Evolutionary conservation across 64 coral and sea anemone species (phyloP).

Genomic region (Porites lutea): DNA sequence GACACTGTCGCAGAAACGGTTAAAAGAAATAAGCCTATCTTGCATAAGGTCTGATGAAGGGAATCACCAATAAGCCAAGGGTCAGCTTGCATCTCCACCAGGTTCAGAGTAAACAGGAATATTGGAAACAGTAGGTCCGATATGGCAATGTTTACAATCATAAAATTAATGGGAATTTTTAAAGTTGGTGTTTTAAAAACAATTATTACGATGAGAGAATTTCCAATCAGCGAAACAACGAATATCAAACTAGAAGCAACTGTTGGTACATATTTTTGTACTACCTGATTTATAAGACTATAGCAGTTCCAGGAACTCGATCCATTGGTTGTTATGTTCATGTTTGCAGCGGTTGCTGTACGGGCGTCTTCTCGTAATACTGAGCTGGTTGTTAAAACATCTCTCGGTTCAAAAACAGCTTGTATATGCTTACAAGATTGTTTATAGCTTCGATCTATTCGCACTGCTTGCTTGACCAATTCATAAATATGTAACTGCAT

Average conservation of each 20-base stretch:
- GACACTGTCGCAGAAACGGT: conserved; percentile 25
- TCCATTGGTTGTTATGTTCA: not conserved
- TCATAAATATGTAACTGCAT: no score
- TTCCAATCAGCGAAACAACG: not conserved
- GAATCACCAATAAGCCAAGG: conserved; percentile 16
- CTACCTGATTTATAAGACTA: not conserved
- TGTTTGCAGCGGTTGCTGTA: not conserved
- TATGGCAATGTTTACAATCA: not conserved
- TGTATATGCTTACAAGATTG: no score
- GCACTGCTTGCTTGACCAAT: no score
- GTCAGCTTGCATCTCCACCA: not conserved
- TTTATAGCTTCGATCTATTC: no score
- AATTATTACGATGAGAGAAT: not conserved
- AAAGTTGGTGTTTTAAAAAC: not conserved
- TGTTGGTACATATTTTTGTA: not conserved
- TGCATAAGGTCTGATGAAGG: conserved; percentile 34
- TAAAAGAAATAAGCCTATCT: conserved; percentile 2
- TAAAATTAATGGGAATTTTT: not conserved
- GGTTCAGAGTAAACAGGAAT: not conserved
- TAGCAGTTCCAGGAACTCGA: not conserved
- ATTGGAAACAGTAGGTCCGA: not conserved
- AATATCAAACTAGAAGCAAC: not conserved
- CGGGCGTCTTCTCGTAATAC: no score
- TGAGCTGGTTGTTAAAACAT: no score
- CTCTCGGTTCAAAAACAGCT: no score